Conservation (phyloP, 2,888 invertebrate species). For the Erebia epiphron region DNA sequence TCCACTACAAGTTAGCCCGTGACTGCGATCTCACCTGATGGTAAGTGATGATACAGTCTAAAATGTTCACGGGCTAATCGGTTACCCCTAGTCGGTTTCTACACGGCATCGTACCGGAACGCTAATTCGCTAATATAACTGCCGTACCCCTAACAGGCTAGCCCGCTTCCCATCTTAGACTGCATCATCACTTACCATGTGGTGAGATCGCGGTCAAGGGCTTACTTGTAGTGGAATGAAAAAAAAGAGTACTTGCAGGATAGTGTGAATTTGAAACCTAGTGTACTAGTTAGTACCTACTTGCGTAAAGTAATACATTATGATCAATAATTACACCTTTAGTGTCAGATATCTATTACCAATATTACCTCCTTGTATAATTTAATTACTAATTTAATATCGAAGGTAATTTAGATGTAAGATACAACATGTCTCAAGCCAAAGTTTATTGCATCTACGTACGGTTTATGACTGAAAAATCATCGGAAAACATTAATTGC, state of each 20-base stretch:
- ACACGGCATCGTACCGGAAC: too few relatives aligned
- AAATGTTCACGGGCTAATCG: too few relatives aligned
- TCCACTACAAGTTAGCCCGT: too few relatives aligned
- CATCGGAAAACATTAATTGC: not conserved
- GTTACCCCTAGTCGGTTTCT: too few relatives aligned
- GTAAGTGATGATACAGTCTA: too few relatives aligned
- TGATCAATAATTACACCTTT: not conserved
- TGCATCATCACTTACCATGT: too few relatives aligned
- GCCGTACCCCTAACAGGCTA: too few relatives aligned
- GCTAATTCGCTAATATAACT: too few relatives aligned
- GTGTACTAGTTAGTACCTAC: not conserved
- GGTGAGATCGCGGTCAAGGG: too few relatives aligned
- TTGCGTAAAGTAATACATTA: conserved; percentile 11
- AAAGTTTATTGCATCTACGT: not conserved
- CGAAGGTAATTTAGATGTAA: not conserved
- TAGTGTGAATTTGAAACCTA: not conserved
- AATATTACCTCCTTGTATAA: not conserved
- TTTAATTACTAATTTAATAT: conserved; percentile 5
- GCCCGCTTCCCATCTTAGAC: too few relatives aligned
- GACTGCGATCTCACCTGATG: too few relatives aligned
- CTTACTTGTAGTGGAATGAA: too few relatives aligned
- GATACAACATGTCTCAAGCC: not conserved
- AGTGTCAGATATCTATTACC: conserved; percentile 8
- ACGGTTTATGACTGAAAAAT: not conserved
- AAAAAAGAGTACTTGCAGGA: not conserved